These are phyloP conservation scores for Pteropus rufus DNA, from an alignment of 2,797 vertebrate species.

Conservation along the genomic window DNA sequence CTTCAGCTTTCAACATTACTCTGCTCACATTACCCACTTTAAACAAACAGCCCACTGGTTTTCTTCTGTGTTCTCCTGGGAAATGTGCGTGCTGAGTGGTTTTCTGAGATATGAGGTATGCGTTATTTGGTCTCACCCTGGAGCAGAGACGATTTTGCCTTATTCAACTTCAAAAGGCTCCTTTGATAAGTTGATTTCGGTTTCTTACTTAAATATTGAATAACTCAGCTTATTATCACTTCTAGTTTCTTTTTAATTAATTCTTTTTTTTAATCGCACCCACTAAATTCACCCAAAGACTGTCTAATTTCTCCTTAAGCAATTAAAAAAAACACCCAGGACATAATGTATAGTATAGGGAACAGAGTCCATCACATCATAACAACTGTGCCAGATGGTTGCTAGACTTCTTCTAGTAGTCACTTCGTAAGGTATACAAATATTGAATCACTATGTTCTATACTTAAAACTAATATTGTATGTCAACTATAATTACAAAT, in stretches of 20 bases:
- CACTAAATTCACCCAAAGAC: not conserved
- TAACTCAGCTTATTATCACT: constrained; percentile 58
- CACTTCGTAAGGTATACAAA: not conserved
- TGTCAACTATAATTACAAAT: not conserved
- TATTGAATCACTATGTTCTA: not conserved
- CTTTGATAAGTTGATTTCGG: constrained; percentile 55
- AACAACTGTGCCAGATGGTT: not conserved
- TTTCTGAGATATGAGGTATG: not conserved
- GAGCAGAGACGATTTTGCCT: constrained; percentile 8
- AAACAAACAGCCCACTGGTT: constrained; percentile 50
- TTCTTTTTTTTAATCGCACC: constrained; percentile 13
- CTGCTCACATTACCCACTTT: constrained; percentile 37
- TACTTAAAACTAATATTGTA: not conserved
- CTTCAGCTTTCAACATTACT: constrained; percentile 54
- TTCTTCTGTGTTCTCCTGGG: constrained; percentile 38
- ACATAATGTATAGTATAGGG: not conserved
- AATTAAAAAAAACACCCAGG: not conserved
- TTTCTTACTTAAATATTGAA: constrained; percentile 41
- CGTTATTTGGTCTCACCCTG: constrained; percentile 5
- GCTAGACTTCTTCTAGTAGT: not conserved
- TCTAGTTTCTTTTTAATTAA: constrained; percentile 27
- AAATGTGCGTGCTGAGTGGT: not conserved
- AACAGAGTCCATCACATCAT: not conserved
- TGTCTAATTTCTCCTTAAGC: not conserved
- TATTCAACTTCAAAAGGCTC: constrained; percentile 51